These are phyloP conservation scores for Vespertilio murinus DNA, from an alignment of 2,797 vertebrate species.

Conservation along the genomic window DNA sequence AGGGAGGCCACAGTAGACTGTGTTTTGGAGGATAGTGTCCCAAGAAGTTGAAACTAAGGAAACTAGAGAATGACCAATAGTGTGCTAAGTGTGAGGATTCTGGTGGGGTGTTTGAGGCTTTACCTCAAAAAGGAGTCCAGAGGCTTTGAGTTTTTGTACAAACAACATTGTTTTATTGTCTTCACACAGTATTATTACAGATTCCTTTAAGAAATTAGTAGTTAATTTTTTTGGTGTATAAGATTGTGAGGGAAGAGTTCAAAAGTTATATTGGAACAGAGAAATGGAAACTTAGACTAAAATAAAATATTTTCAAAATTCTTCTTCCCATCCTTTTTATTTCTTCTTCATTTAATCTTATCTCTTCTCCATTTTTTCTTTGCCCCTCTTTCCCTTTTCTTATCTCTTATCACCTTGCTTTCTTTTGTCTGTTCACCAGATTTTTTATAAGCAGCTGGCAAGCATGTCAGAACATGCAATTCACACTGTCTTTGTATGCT, in stretches of 20 bases:
- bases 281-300: neutral
- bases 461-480: neutral
- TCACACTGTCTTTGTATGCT: neutral
- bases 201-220: neutral
- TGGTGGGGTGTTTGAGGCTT: neutral
- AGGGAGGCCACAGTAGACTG: neutral
- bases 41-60: neutral
- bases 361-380: neutral
- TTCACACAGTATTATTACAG: neutral
- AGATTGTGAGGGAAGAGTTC: neutral
- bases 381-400: neutral
- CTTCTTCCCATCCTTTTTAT: neutral
- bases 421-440: neutral
- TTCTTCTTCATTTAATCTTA: neutral
- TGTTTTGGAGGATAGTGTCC: neutral
- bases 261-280: neutral
- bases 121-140: neutral
- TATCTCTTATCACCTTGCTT: neutral
- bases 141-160: neutral
- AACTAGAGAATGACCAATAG: neutral
- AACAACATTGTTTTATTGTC: neutral
- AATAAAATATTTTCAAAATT: neutral
- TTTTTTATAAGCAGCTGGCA: neutral
- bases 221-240: neutral
- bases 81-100: neutral